phyloP scores from a whole-genome alignment of 2,888 invertebrate species.

The Hoplodrina ambigua region DNA sequence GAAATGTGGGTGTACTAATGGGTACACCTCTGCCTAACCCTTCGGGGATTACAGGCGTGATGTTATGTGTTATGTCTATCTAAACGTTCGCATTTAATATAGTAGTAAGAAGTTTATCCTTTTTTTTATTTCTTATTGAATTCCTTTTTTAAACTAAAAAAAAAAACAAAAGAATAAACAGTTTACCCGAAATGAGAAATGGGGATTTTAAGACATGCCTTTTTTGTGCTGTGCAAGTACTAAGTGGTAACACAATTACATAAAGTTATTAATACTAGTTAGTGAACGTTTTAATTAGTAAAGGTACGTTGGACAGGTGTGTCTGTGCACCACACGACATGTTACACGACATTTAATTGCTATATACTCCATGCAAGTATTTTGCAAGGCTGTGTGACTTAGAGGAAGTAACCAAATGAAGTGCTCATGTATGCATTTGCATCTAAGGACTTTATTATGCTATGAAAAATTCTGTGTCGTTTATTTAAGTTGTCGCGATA shows the following conservation, averaged over 20 bases:
- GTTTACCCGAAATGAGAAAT: not conserved
- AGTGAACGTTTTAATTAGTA: conserved; percentile 48
- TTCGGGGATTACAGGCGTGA: too few species aligned
- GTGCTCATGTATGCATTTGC: conserved; percentile 1
- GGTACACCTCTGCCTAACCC: too few species aligned
- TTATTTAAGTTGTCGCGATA: too few species aligned
- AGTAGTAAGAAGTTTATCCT: too few species aligned
- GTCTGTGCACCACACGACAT: conserved; percentile 33
- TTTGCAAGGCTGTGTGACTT: conserved; percentile 27
- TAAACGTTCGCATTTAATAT: too few species aligned
- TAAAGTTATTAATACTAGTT: conserved; percentile 44
- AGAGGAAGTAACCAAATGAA: conserved; percentile 29
- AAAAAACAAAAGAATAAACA: not conserved
- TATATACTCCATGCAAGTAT: conserved; percentile 25
- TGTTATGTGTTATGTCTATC: too few species aligned
- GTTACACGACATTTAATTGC: conserved; percentile 48
- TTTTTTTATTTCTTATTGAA: too few species aligned
- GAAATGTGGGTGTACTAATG: too few species aligned
- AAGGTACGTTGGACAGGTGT: conserved; percentile 38
- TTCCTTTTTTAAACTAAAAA: too few species aligned
- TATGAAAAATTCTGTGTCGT: too few species aligned
- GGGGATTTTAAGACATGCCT: not conserved
- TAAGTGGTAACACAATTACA: conserved; percentile 34
- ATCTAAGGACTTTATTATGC: too few species aligned
- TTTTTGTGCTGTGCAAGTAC: not conserved